These are phyloP conservation scores for Tolmerus cingulatus DNA, from an alignment of 2,888 invertebrate species.

Conservation along the genomic window DNA sequence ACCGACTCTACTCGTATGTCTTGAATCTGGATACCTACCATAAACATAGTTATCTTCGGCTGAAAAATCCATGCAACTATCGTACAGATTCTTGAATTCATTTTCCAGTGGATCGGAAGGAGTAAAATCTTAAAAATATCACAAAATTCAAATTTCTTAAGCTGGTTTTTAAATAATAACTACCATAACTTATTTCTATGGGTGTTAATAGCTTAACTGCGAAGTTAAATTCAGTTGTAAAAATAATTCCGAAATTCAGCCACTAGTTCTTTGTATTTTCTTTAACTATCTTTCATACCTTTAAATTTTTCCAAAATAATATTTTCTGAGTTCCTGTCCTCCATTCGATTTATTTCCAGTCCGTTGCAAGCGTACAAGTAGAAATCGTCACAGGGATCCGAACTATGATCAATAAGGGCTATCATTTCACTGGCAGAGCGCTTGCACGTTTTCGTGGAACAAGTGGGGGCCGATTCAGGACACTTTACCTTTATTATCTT, in stretches of 20 bases:
- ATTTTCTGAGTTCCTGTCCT: conserved; percentile 29
- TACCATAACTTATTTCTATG: not conserved
- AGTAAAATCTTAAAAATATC: not conserved
- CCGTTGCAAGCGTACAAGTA: conserved; percentile 47
- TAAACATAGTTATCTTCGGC: not conserved
- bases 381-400: conserved; percentile 47
- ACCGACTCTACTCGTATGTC: too few relatives aligned
- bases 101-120: not conserved
- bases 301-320: conserved; percentile 23
- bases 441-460: conserved; percentile 45
- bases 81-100: conserved; percentile 39
- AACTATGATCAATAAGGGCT: conserved; percentile 45
- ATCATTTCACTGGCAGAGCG: conserved; percentile 45
- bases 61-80: conserved; percentile 28
- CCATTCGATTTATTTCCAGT: conserved; percentile 39
- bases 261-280: too few relatives aligned
- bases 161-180: not conserved
- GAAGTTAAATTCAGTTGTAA: too few relatives aligned
- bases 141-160: not conserved
- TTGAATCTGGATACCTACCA: not conserved
- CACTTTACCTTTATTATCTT: conserved; percentile 15
- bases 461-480: conserved; percentile 15
- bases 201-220: too few relatives aligned
- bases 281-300: not conserved
- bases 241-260: too few relatives aligned